These are phyloP conservation scores for Peromyscus polionotus DNA, from an alignment of 2,113 vertebrate genomes.

Conservation along the genomic window DNA sequence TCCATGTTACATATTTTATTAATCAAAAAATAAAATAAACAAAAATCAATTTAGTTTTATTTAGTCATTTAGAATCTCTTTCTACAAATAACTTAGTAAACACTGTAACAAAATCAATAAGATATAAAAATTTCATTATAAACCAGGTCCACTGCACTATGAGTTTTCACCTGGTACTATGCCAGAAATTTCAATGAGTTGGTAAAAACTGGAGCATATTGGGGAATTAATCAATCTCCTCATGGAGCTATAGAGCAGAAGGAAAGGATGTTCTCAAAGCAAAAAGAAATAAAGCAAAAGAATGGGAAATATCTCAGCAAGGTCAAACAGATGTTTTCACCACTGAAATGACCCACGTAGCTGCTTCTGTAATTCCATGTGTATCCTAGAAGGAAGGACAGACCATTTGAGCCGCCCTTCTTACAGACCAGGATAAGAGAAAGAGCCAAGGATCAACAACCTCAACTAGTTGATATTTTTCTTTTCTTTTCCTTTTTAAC, in stretches of 20 bases:
- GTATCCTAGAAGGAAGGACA: constrained; percentile 9
- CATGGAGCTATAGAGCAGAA: constrained; percentile 12
- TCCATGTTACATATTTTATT: constrained; percentile 55
- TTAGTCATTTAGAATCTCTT: constrained; percentile 28
- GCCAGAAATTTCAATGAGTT: constrained; percentile 20
- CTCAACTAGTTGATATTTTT: constrained; percentile 18
- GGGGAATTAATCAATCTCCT: constrained; percentile 47
- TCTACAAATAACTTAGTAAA: constrained; percentile 23
- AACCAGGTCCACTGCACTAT: not conserved
- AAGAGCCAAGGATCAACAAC: not conserved
- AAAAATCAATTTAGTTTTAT: constrained; percentile 5
- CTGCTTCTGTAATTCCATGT: constrained; percentile 44
- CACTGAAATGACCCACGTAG: not conserved
- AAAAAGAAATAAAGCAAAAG: constrained; percentile 6
- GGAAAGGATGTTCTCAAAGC: constrained; percentile 52
- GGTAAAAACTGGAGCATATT: constrained; percentile 41
- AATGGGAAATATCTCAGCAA: constrained; percentile 9
- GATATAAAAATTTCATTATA: constrained; percentile 10
- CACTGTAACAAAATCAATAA: not conserved
- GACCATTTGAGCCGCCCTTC: not conserved
- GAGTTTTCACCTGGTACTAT: constrained; percentile 4
- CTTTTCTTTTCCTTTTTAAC: constrained; percentile 13
- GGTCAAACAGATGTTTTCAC: constrained; percentile 25
- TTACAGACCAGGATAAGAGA: constrained; percentile 35
- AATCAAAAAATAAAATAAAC: not conserved